Base-by-base conservation (phyloP, 2,113 vertebrate species). In the Columba livia region DNA sequence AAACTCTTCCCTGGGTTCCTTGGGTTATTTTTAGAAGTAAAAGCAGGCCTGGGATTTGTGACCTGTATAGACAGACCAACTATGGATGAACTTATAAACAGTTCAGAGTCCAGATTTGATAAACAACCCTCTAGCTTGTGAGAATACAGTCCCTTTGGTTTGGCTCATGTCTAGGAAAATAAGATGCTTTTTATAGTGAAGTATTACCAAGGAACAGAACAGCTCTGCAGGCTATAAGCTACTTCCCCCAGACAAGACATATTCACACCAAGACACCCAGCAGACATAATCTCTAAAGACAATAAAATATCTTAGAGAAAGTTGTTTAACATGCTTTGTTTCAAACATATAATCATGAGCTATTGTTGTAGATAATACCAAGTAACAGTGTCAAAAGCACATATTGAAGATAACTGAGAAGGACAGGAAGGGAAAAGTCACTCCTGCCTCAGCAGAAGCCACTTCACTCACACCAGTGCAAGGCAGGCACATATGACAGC, bases 21-120 rank as follows among this genome's bases (percentile, higher is more conserved):
- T 29, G 28, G 29, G 64, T 67, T 91, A 93, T 85, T 91, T 95
- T 81, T 85, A 89, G 73, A 84, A 91, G n/a, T 53, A 86, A 81
- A 86, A 89, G 12, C 10, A 93, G 74, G 61, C 23, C 58, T 79
- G 70, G 61, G 51, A 93, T 79, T 91, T 61, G 36, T 78, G 60
- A 87, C 14, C 61, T 73, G 10, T 56, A 61, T 3, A 90, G 75
- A 86, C 29, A 86, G 25, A 94, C 65, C 81, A 95, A 21, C 70
- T 64, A 75, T 18, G 18, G 53, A 58, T 32, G 65, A 91, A 53
- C 48, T 80, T 71, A 34, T 80, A 29, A 89, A 58, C 54, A 77
- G 50, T 57, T 28, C 21, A 31, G 38, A 88, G 32, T 8, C 10
- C 66, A 87, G 34, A 71, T 56, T 1, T 75, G 34, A 82, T 12